A percentile compares a stretch with the other conserved stretches of the same genome.
Evolutionary conservation across 2,113 vertebrate genomes (phyloP).

Genomic region (Scolopax mira): DNA sequence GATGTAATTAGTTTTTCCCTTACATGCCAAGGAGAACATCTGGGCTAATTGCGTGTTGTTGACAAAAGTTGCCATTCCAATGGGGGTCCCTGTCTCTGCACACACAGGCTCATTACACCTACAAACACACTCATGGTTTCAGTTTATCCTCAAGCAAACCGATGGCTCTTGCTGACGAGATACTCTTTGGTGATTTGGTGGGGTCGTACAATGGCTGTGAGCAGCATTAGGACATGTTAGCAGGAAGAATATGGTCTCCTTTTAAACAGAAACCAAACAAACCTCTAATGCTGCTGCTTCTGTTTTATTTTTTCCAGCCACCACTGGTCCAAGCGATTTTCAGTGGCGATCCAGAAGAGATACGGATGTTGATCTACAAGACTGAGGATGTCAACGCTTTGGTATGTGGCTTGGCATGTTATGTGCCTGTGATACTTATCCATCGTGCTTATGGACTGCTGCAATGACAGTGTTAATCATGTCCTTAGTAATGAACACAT

Average conservation of each 20-base stretch:
- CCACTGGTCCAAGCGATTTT: constrained; percentile 96
- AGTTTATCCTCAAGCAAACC: neutral
- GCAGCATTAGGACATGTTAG: neutral
- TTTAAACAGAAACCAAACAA: neutral
- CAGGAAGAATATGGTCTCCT: neutral
- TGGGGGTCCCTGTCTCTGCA: neutral
- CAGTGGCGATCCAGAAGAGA: constrained; percentile 93
- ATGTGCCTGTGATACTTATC: neutral
- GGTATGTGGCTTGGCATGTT: constrained; percentile 73
- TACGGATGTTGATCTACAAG: constrained; percentile 94
- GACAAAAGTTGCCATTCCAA: neutral
- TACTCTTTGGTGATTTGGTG: neutral
- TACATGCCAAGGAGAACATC: constrained; percentile 31
- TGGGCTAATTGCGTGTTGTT: constrained; percentile 3
- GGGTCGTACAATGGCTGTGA: neutral
- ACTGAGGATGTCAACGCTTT: constrained; percentile 95
- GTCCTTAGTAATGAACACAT: neutral
- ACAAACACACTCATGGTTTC: neutral
- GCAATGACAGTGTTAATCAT: neutral
- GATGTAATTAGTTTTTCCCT: constrained; percentile 34
- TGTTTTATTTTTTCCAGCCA: constrained; percentile 78
- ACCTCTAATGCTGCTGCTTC: neutral
- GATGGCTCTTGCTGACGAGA: neutral
- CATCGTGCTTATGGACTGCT: neutral
- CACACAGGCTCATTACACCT: neutral